Percentiles rank a stretch among this genome's conserved stretches.
Evolutionary conservation across 2,888 invertebrate genomes (phyloP).

Genomic region (Psococerastis gibbosa): DNA sequence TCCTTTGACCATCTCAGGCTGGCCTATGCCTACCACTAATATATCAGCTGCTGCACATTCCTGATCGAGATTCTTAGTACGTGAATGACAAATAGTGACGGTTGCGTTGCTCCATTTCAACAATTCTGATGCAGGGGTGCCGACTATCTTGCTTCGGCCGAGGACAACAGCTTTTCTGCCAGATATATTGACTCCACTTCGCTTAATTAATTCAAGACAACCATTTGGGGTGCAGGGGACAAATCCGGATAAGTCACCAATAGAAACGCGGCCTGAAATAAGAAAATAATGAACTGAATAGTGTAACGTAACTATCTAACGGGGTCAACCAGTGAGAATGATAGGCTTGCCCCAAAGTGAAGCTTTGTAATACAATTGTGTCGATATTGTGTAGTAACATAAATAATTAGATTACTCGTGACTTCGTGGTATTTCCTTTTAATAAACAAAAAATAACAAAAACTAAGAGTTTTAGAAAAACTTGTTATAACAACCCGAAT

Average conservation of each 20-base stretch:
- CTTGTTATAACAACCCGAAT: too few relatives aligned
- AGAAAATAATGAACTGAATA: too few relatives aligned
- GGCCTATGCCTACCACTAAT: conserved; percentile 89
- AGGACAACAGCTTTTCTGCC: conserved; percentile 84
- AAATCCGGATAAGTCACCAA: conserved; percentile 77
- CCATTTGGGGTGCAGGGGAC: conserved; percentile 95
- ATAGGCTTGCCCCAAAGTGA: too few relatives aligned
- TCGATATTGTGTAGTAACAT: too few relatives aligned
- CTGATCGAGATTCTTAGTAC: conserved; percentile 61
- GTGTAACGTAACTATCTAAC: too few relatives aligned
- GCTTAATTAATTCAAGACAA: conserved; percentile 77
- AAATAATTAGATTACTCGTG: too few relatives aligned
- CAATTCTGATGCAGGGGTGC: conserved; percentile 84
- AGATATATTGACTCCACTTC: conserved; percentile 50
- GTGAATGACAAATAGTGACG: conserved; percentile 92
- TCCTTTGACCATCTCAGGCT: conserved; percentile 73
- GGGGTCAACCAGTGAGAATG: too few relatives aligned
- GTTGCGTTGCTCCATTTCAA: conserved; percentile 95
- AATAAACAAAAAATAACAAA: too few relatives aligned
- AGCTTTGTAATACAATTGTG: too few relatives aligned
- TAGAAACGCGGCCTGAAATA: conserved; percentile 39
- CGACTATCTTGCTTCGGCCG: conserved; percentile 95
- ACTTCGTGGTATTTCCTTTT: too few relatives aligned
- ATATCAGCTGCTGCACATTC: conserved; percentile 72
- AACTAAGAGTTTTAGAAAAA: too few relatives aligned